phyloP scores from a whole-genome alignment of 1,140 invertebrate genomes.

The Mactra quadrangularis region DNA sequence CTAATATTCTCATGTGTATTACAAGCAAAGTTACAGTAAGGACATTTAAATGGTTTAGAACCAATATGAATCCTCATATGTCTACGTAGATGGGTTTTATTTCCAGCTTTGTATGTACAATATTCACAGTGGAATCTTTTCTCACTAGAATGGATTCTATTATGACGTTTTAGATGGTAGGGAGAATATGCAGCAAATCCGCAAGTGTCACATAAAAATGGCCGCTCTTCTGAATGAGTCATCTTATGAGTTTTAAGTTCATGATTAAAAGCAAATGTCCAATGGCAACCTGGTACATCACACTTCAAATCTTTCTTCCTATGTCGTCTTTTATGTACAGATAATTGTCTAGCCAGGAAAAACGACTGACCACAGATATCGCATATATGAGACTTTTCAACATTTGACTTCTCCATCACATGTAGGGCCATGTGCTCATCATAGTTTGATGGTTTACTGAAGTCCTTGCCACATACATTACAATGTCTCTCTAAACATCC shows the following conservation, averaged over 20 bases:
- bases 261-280: constrained; percentile 83
- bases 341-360: constrained; percentile 85
- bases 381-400: constrained; percentile 83
- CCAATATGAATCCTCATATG: constrained; percentile 94
- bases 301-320: constrained; percentile 87
- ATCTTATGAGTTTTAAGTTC: constrained; percentile 78
- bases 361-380: constrained; percentile 87
- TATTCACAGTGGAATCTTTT: constrained; percentile 91
- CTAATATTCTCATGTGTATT: constrained; percentile 93
- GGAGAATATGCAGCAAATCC: constrained; percentile 90
- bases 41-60: constrained; percentile 91
- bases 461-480: constrained; percentile 77
- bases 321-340: constrained; percentile 87
- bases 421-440: constrained; percentile 75
- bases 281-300: constrained; percentile 82
- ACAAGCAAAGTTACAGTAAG: constrained; percentile 91
- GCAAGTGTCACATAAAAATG: constrained; percentile 88
- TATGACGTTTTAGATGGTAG: constrained; percentile 88
- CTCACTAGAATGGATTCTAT: constrained; percentile 79
- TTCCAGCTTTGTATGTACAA: constrained; percentile 85
- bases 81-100: constrained; percentile 76
- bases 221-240: constrained; percentile 82
- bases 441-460: constrained; percentile 72
- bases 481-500: constrained; percentile 73
- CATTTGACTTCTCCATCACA: constrained; percentile 70